These are phyloP conservation scores for Dendrolimus pini DNA, from an alignment of 2,888 invertebrate genomes.

Conservation along the genomic window DNA sequence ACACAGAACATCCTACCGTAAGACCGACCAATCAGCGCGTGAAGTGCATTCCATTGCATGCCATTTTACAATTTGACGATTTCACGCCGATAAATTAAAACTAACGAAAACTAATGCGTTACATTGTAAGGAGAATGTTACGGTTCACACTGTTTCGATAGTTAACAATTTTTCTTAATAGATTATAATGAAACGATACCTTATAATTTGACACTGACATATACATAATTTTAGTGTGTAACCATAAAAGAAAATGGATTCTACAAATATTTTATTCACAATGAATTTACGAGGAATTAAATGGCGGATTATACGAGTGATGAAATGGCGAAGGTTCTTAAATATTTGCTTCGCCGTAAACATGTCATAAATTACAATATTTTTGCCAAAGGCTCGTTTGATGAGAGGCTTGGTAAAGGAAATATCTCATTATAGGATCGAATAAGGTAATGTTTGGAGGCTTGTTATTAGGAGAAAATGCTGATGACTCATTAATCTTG, in stretches of 20 bases:
- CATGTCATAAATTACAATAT: constrained; percentile 12
- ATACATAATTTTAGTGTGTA: no score
- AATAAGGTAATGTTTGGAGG: not conserved
- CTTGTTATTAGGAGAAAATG: not conserved
- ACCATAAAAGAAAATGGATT: not conserved
- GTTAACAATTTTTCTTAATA: no score
- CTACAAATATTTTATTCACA: not conserved
- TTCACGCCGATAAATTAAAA: no score
- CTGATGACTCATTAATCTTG: not conserved
- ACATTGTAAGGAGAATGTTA: no score
- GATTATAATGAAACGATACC: no score
- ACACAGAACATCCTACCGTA: no score
- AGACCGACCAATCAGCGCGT: no score
- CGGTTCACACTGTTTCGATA: no score
- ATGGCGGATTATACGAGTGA: not conserved
- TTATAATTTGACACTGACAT: no score
- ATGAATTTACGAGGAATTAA: not conserved
- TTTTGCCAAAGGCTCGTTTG: constrained; percentile 5
- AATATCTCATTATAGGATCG: not conserved
- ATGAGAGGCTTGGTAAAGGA: not conserved
- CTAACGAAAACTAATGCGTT: no score
- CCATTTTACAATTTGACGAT: no score
- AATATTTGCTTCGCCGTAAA: constrained; percentile 7
- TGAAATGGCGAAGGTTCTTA: constrained; percentile 1
- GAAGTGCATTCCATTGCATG: no score